Conservation (phyloP, 1,140 invertebrate species). For the Nasonia giraulti region DNA sequence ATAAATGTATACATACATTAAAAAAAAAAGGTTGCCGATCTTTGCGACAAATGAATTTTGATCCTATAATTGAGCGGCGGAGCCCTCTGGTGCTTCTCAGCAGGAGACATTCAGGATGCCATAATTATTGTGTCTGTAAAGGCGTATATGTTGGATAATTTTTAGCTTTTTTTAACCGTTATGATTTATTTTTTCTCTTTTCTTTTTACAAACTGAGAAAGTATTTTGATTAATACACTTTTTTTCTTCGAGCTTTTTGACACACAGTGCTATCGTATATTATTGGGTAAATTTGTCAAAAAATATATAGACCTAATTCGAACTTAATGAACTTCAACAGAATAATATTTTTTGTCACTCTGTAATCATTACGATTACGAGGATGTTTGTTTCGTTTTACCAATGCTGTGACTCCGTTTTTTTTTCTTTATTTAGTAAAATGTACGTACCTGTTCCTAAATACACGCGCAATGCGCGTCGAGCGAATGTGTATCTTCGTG, state of each 20-base stretch:
- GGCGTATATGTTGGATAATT: conserved; percentile 46
- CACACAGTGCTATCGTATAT: neutral
- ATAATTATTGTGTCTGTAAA: conserved; percentile 48
- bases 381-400: neutral
- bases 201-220: neutral
- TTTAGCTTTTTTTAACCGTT: conserved; percentile 38
- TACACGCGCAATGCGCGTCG: conserved; percentile 36
- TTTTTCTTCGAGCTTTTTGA: neutral
- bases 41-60: conserved; percentile 5
- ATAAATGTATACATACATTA: neutral
- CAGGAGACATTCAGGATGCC: conserved; percentile 46
- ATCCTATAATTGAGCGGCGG: conserved; percentile 19
- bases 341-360: neutral
- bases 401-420: neutral
- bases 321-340: neutral
- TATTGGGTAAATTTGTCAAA: neutral
- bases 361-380: neutral
- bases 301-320: neutral
- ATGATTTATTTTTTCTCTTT: conserved; percentile 7
- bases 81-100: conserved; percentile 37
- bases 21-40: conserved; percentile 31
- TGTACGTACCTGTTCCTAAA: conserved; percentile 49
- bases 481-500: conserved; percentile 25
- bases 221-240: conserved; percentile 8
- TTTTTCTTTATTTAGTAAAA: conserved; percentile 35